Percentiles rank a stretch among this genome's conserved stretches.
Conservation (phyloP, 2,797 vertebrate species). For the Pempheris klunzingeri region DNA sequence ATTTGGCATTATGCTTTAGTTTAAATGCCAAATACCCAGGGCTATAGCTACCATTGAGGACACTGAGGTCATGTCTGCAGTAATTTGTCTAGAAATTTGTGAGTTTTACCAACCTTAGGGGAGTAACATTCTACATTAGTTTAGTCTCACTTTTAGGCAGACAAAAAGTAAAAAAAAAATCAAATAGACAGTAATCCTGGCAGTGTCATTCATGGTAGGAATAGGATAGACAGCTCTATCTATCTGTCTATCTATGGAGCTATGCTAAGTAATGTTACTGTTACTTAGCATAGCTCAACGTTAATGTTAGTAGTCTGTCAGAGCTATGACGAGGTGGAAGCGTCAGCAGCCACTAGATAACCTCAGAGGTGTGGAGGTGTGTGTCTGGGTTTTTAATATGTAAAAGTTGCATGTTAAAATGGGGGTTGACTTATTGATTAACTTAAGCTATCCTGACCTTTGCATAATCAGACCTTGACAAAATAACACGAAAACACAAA, state of each 20-base stretch:
- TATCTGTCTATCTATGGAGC: too few species aligned
- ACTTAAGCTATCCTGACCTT: background rate
- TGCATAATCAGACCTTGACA: background rate
- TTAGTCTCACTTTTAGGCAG: background rate
- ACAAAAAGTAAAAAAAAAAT: background rate
- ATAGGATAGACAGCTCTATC: too few species aligned
- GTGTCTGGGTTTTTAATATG: background rate
- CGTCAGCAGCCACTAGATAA: background rate
- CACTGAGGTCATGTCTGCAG: slow-evolving; percentile 28
- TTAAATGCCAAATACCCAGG: slow-evolving; percentile 51
- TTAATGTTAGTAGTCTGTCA: background rate
- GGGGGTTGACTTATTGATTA: background rate
- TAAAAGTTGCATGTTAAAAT: background rate
- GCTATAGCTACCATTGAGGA: slow-evolving; percentile 26
- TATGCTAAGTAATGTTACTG: too few species aligned
- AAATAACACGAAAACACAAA: background rate
- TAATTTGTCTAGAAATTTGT: slow-evolving; percentile 9
- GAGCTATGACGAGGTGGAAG: too few species aligned
- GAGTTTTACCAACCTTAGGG: slow-evolving; percentile 8
- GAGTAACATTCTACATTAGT: too few species aligned
- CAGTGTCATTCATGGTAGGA: too few species aligned
- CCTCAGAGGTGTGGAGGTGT: too few species aligned
- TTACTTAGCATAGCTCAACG: too few species aligned
- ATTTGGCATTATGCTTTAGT: slow-evolving; percentile 44
- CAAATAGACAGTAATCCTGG: background rate